Evolutionary conservation across 2,888 invertebrate species (phyloP).

Genomic region (Hylaea fasciaria): DNA sequence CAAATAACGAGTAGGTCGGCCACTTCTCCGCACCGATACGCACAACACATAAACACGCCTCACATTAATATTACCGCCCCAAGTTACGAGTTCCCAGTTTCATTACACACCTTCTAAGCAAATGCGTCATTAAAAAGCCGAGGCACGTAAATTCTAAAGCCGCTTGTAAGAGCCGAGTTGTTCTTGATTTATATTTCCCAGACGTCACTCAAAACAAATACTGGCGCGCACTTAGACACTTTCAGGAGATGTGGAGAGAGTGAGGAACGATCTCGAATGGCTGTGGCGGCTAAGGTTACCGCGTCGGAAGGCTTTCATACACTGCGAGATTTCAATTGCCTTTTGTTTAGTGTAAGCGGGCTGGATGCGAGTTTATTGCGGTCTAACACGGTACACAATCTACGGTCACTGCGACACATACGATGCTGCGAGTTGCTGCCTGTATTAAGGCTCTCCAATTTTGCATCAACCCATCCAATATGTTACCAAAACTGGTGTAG

Average conservation of each 20-base stretch:
- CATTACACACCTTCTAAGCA: slow-evolving; percentile 43
- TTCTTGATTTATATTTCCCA: slow-evolving; percentile 63
- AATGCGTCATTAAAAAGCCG: slow-evolving; percentile 45
- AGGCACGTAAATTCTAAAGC: slow-evolving; percentile 37
- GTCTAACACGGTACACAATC: not conserved
- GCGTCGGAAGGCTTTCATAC: slow-evolving; percentile 31
- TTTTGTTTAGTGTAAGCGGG: slow-evolving; percentile 21
- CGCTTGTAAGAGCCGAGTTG: slow-evolving; percentile 43
- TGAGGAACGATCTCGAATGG: slow-evolving; percentile 66
- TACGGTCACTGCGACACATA: slow-evolving; percentile 1
- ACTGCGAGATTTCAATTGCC: slow-evolving; percentile 26
- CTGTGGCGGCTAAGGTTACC: slow-evolving; percentile 33
- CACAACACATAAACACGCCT: slow-evolving; percentile 37
- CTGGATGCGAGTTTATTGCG: slow-evolving; percentile 8
- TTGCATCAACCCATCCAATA: slow-evolving; percentile 32
- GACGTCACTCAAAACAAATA: slow-evolving; percentile 64
- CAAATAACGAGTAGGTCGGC: slow-evolving; percentile 21
- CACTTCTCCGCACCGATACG: slow-evolving; percentile 18
- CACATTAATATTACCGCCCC: slow-evolving; percentile 41
- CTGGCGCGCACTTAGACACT: slow-evolving; percentile 46
- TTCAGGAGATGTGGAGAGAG: slow-evolving; percentile 44
- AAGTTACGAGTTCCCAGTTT: slow-evolving; percentile 40
- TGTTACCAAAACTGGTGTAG: slow-evolving; percentile 40
- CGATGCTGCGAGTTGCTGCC: slow-evolving; percentile 6
- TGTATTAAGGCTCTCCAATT: slow-evolving; percentile 10